These are phyloP conservation scores for Caenorhabditis sulstoni DNA, from an alignment of 2,888 invertebrate species.

Conservation along the genomic window DNA sequence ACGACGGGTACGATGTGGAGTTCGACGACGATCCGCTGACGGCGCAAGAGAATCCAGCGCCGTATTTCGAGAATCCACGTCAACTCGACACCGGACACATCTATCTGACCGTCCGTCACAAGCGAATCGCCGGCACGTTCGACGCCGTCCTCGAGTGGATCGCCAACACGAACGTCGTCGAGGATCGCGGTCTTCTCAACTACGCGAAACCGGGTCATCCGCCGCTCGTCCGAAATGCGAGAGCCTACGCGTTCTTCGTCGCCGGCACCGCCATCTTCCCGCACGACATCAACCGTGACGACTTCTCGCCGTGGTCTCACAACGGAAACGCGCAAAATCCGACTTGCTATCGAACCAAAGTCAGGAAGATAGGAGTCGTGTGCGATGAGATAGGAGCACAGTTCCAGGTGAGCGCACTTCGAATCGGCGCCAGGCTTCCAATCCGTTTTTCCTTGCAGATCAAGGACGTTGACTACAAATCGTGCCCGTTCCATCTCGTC, in stretches of 20 bases:
- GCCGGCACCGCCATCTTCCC: constrained; percentile 66
- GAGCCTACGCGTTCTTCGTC: constrained; percentile 70
- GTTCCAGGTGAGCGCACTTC: constrained; percentile 36
- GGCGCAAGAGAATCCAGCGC: constrained; percentile 61
- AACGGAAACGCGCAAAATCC: constrained; percentile 65
- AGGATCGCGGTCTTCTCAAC: constrained; percentile 65
- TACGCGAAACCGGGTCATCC: constrained; percentile 65
- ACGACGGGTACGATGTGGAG: constrained; percentile 64
- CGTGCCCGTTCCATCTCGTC: constrained; percentile 65
- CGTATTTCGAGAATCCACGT: constrained; percentile 62
- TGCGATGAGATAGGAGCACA: constrained; percentile 53
- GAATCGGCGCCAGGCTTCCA: too few relatives aligned
- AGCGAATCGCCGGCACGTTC: constrained; percentile 55
- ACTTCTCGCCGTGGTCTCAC: constrained; percentile 71
- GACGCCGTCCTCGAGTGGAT: constrained; percentile 67
- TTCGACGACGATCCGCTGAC: constrained; percentile 65
- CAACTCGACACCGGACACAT: constrained; percentile 63
- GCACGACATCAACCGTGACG: constrained; percentile 70
- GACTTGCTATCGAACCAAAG: constrained; percentile 68
- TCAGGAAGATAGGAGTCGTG: constrained; percentile 61
- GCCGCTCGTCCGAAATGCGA: constrained; percentile 64
- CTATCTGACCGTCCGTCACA: constrained; percentile 68
- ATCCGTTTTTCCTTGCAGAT: constrained; percentile 13
- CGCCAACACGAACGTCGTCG: constrained; percentile 66
- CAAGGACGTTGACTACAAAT: constrained; percentile 67